Evolutionary conservation across 2,888 invertebrate species (phyloP).

Genomic region (Mythimna lalbum): DNA sequence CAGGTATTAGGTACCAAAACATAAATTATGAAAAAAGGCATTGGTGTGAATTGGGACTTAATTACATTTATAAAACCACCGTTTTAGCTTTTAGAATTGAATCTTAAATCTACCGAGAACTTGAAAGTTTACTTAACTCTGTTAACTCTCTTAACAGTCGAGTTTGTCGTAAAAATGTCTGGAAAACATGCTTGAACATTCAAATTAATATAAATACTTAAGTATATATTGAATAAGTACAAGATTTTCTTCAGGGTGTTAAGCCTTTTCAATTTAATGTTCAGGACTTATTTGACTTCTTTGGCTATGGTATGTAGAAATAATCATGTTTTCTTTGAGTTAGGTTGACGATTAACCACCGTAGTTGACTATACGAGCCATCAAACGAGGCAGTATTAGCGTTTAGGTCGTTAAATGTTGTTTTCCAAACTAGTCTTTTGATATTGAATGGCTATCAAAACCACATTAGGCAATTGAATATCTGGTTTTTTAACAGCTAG

Average conservation of each 20-base stretch:
- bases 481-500: no score
- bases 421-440: not conserved
- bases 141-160: constrained; percentile 30
- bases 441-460: not conserved
- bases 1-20: no score
- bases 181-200: constrained; percentile 25
- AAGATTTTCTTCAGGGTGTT: constrained; percentile 25
- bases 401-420: not conserved
- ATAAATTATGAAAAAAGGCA: not conserved
- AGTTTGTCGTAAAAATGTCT: constrained; percentile 38
- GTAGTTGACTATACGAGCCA: not conserved
- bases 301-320: constrained; percentile 12
- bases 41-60: constrained; percentile 19
- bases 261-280: constrained; percentile 22
- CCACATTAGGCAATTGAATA: not conserved
- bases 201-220: constrained; percentile 34
- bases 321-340: constrained; percentile 16
- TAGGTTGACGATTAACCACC: not conserved
- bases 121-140: constrained; percentile 29
- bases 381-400: not conserved
- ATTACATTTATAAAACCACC: constrained; percentile 8
- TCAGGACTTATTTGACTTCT: constrained; percentile 11
- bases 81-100: constrained; percentile 15
- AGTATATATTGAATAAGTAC: constrained; percentile 29
- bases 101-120: constrained; percentile 18